Evolutionary conservation across 2,888 invertebrate genomes (phyloP), one percentile per base, ranked within the genome.

Genomic region (Tinea trinotella): DNA sequence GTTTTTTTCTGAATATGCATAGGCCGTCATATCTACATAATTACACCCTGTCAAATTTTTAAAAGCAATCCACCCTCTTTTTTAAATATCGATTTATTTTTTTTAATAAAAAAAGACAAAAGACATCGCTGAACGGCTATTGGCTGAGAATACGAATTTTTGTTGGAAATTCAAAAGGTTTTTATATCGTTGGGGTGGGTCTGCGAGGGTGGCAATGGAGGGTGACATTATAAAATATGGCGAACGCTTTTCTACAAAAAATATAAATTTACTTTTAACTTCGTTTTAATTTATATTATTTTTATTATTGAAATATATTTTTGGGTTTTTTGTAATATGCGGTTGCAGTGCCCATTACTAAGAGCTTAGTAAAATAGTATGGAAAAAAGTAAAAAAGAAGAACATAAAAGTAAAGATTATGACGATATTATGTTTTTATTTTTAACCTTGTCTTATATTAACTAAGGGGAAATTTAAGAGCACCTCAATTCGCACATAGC

Each of bases 121-220:
- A 55, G 55, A 34, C 46, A 17, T 13, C 35, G 48, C 35, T 24
- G 35, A 40, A 48, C 12, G 13, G 67, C 70, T 66, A 76, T 80
- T 81, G 81, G 82, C 64, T 64, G 71, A 64, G 60, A 60, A 19
- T 64, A 62, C 64, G 63, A 62, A 79, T 82, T 81, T 83, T 83
- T 82, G 82, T 83, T 73, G 71, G 62, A 64, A 73, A 72, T 79
- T 78, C 76, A 72, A 76, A 78, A 78, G 80, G 68, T 82, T 82
- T 83, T 83, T 83, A 76, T 78, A 68, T 67, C 64, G 76, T 76
- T 74, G 82, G 71, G 69, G 66, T 67, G 56, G 65, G 62, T 19
- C 6, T 12, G 46, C 62, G 64, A 67, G 64, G 62, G 58, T 64
- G 65, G 3, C 5, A 64, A 58, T 67, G 57, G 61, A 65, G 57